These are phyloP conservation scores for Calcarius lapponicus DNA, from an alignment of 2,797 vertebrate species.

Conservation along the genomic window DNA sequence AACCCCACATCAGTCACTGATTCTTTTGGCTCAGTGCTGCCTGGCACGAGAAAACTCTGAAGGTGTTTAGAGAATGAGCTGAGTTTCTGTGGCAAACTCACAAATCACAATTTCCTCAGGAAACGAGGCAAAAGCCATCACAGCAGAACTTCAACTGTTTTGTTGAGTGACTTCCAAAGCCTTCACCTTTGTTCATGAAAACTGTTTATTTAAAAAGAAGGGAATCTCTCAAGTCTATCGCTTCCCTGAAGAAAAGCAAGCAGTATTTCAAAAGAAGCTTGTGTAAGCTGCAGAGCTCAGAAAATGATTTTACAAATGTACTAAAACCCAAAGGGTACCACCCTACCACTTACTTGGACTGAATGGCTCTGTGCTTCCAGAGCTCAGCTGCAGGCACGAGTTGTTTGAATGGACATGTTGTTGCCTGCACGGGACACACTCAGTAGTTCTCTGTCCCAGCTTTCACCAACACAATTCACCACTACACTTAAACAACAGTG, in stretches of 20 bases:
- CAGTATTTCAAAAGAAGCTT: neutral
- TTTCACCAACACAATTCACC: neutral
- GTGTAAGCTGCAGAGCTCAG: neutral
- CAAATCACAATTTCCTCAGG: neutral
- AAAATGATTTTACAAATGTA: neutral
- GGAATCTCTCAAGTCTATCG: neutral
- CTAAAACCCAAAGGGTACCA: neutral
- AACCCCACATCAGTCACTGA: neutral
- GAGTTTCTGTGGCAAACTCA: neutral
- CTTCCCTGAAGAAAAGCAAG: neutral
- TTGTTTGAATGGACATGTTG: neutral
- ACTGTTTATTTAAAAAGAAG: neutral
- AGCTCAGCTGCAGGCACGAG: neutral
- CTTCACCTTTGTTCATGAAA: neutral
- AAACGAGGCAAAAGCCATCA: neutral
- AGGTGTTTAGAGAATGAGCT: neutral
- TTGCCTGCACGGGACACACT: neutral
- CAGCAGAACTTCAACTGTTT: neutral
- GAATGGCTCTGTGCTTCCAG: neutral
- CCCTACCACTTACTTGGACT: neutral
- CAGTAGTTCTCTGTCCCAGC: neutral
- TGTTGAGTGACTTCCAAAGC: neutral
- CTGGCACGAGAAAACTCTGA: neutral
- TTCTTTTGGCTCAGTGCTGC: neutral
- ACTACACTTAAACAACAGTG: neutral